Evolutionary conservation across 2,113 vertebrate genomes (phyloP).

Genomic region (Thomomys bottae): DNA sequence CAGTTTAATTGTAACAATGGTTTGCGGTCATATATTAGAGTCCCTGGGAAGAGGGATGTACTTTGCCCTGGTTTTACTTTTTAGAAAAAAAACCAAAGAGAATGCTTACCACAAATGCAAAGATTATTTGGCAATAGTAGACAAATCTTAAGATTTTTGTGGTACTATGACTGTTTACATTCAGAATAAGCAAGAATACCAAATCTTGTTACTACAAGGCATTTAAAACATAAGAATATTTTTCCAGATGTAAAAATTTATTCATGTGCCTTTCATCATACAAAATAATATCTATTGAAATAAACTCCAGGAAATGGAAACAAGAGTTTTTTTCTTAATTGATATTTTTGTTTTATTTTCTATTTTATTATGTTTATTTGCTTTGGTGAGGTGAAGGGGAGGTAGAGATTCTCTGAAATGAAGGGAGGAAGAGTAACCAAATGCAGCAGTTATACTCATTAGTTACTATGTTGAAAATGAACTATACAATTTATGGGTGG

Average conservation of each 20-base stretch:
- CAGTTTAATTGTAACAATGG: slow-evolving; percentile 26
- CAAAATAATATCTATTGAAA: too few species aligned
- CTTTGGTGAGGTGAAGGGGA: too few species aligned
- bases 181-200: slow-evolving; percentile 38
- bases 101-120: slow-evolving; percentile 13
- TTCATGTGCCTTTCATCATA: too few species aligned
- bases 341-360: too few species aligned
- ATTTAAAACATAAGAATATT: slow-evolving; percentile 23
- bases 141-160: slow-evolving; percentile 22
- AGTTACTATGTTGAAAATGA: too few species aligned
- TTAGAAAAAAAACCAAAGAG: slow-evolving; percentile 21
- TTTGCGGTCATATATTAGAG: slow-evolving; percentile 17
- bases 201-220: neutral
- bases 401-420: too few species aligned
- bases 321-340: too few species aligned
- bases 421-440: too few species aligned
- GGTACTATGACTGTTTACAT: slow-evolving; percentile 12
- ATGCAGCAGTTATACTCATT: too few species aligned
- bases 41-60: neutral
- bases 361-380: too few species aligned
- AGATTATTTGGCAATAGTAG: slow-evolving; percentile 34
- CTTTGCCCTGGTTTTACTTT: neutral
- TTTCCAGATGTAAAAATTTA: slow-evolving; percentile 14
- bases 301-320: too few species aligned
- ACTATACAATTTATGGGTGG: too few species aligned